These are phyloP conservation scores for Galaxias olidus DNA, from an alignment of 2,797 vertebrate species.

Conservation along the genomic window DNA sequence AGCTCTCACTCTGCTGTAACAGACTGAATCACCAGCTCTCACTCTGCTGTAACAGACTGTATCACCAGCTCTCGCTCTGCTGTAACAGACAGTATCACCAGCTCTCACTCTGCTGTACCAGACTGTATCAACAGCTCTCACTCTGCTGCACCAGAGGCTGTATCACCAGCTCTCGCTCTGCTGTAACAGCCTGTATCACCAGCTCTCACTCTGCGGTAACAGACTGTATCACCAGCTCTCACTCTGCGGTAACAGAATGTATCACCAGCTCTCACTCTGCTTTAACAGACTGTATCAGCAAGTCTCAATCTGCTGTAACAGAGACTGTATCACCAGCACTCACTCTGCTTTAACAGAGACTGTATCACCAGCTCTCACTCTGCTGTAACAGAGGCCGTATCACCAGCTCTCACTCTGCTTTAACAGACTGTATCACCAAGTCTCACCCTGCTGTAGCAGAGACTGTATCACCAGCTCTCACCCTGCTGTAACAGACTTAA, in stretches of 20 bases:
- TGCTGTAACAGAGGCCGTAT: too few species aligned
- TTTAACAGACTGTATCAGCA: conserved; percentile 24
- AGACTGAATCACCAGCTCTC: not conserved
- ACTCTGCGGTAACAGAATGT: too few species aligned
- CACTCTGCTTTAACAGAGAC: conserved; percentile 30
- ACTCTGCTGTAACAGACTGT: too few species aligned
- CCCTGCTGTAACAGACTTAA: conserved; percentile 29
- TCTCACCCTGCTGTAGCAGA: too few species aligned
- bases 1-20: conserved; percentile 31
- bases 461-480: too few species aligned
- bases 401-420: conserved; percentile 20
- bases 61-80: conserved; percentile 17
- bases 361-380: too few species aligned
- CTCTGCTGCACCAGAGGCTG: conserved; percentile 28
- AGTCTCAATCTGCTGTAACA: too few species aligned
- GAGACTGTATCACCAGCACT: too few species aligned
- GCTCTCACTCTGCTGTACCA: too few species aligned
- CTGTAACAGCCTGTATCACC: too few species aligned
- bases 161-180: too few species aligned
- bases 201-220: conserved; percentile 31
- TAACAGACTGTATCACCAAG: conserved; percentile 19
- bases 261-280: conserved; percentile 17
- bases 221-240: not conserved
- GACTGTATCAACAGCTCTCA: too few species aligned
- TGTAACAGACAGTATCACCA: conserved; percentile 24